These are phyloP conservation scores for Bujurquina vittata DNA, from an alignment of 2,113 vertebrate species.

Conservation along the genomic window DNA sequence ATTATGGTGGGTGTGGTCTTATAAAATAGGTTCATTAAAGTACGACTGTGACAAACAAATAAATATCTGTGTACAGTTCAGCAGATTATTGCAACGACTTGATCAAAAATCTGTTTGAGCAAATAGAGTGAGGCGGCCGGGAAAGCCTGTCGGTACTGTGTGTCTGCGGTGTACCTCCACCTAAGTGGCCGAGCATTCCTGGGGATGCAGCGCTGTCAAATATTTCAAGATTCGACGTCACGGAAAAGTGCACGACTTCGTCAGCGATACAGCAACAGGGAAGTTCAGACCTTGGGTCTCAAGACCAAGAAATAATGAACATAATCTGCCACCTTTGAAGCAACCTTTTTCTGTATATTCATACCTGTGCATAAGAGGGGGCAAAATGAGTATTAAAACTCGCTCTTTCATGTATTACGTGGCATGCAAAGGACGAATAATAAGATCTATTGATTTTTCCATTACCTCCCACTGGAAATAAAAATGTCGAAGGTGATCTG, in stretches of 20 bases:
- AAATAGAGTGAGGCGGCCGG: constrained; percentile 52
- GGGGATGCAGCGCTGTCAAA: constrained; percentile 83
- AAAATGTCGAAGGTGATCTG: background rate
- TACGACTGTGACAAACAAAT: background rate
- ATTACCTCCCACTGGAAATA: background rate
- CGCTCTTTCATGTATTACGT: background rate
- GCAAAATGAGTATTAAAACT: background rate
- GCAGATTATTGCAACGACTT: background rate
- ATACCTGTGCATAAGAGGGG: no score
- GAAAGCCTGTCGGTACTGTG: constrained; percentile 60
- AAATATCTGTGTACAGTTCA: background rate
- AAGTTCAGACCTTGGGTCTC: constrained; percentile 42
- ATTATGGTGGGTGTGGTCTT: no score
- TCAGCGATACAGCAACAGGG: constrained; percentile 64
- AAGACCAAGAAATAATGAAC: constrained; percentile 46
- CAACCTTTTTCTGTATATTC: background rate
- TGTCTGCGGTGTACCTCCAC: constrained; percentile 68
- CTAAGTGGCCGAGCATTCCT: constrained; percentile 85
- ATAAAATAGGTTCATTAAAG: background rate
- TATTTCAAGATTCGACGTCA: constrained; percentile 88
- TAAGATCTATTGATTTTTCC: background rate
- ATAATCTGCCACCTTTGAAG: constrained; percentile 29
- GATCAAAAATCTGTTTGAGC: background rate
- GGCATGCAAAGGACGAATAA: background rate
- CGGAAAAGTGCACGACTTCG: constrained; percentile 84